phyloP scores from a whole-genome alignment of 37 sponge, comb jelly and placozoan species.

The Beroe ovata region DNA sequence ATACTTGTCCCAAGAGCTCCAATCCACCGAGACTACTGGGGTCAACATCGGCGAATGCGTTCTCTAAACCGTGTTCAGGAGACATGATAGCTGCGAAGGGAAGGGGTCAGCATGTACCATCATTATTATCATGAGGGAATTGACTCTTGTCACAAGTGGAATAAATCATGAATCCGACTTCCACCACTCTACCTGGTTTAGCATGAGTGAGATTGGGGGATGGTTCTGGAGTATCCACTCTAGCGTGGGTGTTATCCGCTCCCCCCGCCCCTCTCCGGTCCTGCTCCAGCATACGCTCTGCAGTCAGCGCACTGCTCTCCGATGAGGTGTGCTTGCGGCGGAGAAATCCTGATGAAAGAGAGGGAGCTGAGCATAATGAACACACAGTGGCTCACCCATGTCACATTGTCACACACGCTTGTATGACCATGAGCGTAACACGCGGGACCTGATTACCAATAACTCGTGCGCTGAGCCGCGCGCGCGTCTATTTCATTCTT shows the following conservation, averaged over 20 bases:
- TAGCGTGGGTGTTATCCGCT: not conserved
- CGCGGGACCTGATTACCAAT: too few species aligned
- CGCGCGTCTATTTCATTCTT: too few species aligned
- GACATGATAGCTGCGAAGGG: conserved; percentile 25
- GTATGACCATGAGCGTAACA: too few species aligned
- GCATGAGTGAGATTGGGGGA: conserved; percentile 24
- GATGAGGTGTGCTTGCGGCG: conserved; percentile 13
- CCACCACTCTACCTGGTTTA: conserved; percentile 19
- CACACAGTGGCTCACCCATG: too few species aligned
- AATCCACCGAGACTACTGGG: not conserved
- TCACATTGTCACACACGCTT: too few species aligned
- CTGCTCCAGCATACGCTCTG: not conserved
- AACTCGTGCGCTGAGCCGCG: too few species aligned
- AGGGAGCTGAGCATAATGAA: too few species aligned
- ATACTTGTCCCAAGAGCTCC: conserved; percentile 46
- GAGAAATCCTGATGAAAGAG: not conserved
- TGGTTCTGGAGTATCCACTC: conserved; percentile 29
- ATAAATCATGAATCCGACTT: too few species aligned
- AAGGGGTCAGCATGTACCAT: not conserved
- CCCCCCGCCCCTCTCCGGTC: not conserved
- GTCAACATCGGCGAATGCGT: conserved; percentile 16
- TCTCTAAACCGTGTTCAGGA: conserved; percentile 9
- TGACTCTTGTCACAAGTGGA: too few species aligned
- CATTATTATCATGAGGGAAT: too few species aligned
- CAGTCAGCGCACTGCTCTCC: conserved; percentile 25